Evolutionary conservation across 1,140 invertebrate species (phyloP), one percentile per base, ranked within the genome.

Genomic region (Mylabris phalerata): DNA sequence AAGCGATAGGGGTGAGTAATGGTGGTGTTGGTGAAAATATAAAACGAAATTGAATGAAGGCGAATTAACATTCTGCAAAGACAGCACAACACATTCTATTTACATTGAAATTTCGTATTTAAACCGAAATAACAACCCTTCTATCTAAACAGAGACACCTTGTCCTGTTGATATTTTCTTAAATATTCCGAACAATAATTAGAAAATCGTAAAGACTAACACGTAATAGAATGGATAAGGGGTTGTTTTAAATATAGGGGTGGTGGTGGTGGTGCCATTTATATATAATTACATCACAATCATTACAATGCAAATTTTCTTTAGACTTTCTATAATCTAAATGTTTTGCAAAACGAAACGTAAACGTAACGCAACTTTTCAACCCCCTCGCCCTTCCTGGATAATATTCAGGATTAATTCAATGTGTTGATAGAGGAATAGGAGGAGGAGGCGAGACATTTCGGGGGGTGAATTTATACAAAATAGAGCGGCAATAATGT

Each of bases 401-500:
- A 69, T 70, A 68, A 70, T 70, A 70, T 68, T 69, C 68, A 51
- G 68, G 69, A 70, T 70, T 70, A 70, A 70, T 70, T 70, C 62
- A 58, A 32, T 32, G 4, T 32, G 7, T 32, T 7, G 4, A 32
- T 7, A 4, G 7, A 32, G 4, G 7, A 32, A 32, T 7, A 5
- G 32, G 0, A 32, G 32, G 0, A 32, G 19, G 19, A 2, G 19
- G 19, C 19, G 19, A 19, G 19, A 19, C 19, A 19, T 19, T 19
- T 19, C 19, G 19, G 19, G 19, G 19, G 19, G 19, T 19, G 19
- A 19, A 19, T 19, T 19, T 19, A 19, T 19, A 19, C 19, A 19
- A 19, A 19, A 19, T 19, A 19, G 19, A 19, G 19, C 19, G 19
- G 19, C 19, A 19, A 19, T 7, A 58, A 48, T 61, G 65, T 69